A percentile compares a stretch with the other conserved stretches of the same genome.
Evolutionary conservation across 2,113 vertebrate species (phyloP).

Genomic region (Zootoca vivipara): DNA sequence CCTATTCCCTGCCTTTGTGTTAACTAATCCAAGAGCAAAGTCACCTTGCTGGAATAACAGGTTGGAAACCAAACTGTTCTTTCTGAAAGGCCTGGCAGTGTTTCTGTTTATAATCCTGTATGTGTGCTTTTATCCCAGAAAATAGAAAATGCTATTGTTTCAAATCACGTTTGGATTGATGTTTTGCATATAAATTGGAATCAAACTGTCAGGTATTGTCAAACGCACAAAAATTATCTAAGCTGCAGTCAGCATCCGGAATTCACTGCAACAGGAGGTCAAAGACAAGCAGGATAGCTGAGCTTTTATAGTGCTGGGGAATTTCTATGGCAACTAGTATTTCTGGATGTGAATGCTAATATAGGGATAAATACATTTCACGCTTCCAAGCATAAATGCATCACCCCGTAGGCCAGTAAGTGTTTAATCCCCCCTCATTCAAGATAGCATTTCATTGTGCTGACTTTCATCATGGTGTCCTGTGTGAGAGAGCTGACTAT

Average conservation of each 20-base stretch:
- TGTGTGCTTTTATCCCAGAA: neutral
- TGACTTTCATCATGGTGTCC: conserved; percentile 6
- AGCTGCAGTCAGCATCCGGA: conserved; percentile 1
- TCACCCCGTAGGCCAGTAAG: neutral
- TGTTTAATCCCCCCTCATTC: conserved; percentile 15
- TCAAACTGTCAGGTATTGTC: conserved; percentile 13
- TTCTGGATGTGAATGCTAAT: conserved; percentile 30
- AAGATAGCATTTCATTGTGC: conserved; percentile 18
- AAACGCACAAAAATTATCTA: conserved; percentile 24
- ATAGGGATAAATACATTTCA: conserved; percentile 25
- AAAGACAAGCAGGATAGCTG: neutral
- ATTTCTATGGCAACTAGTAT: neutral
- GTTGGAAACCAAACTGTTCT: neutral
- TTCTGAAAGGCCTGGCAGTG: conserved; percentile 1
- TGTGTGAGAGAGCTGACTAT: conserved; percentile 2
- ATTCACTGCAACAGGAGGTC: conserved; percentile 19
- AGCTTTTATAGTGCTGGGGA: neutral
- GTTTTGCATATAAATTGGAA: conserved; percentile 28
- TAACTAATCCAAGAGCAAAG: conserved; percentile 13
- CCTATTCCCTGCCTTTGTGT: neutral
- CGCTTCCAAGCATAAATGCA: conserved; percentile 12
- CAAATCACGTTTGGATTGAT: conserved; percentile 2
- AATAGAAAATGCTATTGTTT: conserved; percentile 26
- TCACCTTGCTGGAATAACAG: conserved; percentile 10
- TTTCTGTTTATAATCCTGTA: conserved; percentile 19